Base-by-base conservation (phyloP, 2,888 invertebrate genomes). In the Drosophila pegasa region DNA sequence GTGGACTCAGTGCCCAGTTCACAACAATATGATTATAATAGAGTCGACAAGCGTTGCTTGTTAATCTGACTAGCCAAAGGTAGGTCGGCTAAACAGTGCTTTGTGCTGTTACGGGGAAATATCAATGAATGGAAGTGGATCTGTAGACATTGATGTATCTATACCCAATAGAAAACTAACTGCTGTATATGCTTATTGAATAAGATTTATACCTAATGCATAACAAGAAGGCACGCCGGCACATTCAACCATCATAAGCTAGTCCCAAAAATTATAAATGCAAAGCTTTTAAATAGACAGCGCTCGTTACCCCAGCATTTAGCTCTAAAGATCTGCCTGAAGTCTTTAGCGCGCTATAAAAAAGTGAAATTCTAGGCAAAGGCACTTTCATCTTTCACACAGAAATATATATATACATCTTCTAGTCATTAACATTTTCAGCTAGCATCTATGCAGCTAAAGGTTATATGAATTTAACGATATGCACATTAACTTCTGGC, bases 401-500 rank as follows among this genome's bases (percentile, higher is more conserved):
- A 29, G 20, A 33, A 10, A 3, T 31, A 29, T 14, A 55, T 38
- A 16, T 22, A 41, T 25, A n/a, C 25, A 16, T 27, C 14, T 43
- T 16, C 27, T 18, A 43, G 51, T 35, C 38, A 66, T 66, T 65
- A 65, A 22, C n/a, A 59, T 47, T 41, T 56, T 18, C 31, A 62
- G 51, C 67, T 47, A 57, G 20, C 22, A 14, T 41, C n/a, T 25
- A 58, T 18, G 18, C 12, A 20, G 12, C 14, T 43, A n/a, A 54
- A 31, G 29, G 27, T 41, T 50, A 48, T 51, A 37, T 51, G 37
- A 50, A 59, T 71, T 66, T 76, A 66, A 56, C 29, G 51, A n/a
- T 29, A 48, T 48, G 41, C 37, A 54, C 63, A 64, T 67, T 78
- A 70, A 75, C 45, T 60, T 29, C 59, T 16, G 41, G 45, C 56